Percentiles rank a stretch among this genome's conserved stretches.
Conservation (phyloP, 1,140 invertebrate genomes). For the Nylanderia fulva region DNA sequence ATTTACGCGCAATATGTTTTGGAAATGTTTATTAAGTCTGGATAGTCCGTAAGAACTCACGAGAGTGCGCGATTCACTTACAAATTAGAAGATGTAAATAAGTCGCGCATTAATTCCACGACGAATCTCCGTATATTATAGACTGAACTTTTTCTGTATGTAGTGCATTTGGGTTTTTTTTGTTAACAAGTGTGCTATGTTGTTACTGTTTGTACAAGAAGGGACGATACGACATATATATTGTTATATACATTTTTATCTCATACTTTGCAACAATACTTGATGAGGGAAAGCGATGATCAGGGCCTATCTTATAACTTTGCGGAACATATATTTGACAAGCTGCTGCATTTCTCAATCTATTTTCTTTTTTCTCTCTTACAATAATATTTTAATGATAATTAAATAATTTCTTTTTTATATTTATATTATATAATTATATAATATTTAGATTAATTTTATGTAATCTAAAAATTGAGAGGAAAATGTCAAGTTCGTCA, state of each 20-base stretch:
- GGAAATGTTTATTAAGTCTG: constrained; percentile 12
- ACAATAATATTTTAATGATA: background rate
- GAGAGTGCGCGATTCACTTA: background rate
- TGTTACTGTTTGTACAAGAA: constrained; percentile 64
- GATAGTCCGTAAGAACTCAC: background rate
- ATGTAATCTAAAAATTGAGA: too few species aligned
- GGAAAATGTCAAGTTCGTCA: background rate
- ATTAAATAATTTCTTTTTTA: too few species aligned
- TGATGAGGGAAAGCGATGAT: constrained; percentile 3
- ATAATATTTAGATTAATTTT: too few species aligned
- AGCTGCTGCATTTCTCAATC: background rate
- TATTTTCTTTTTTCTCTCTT: background rate
- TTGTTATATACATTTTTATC: constrained; percentile 62
- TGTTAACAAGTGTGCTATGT: constrained; percentile 72
- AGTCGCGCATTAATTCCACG: constrained; percentile 27
- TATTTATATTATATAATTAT: too few species aligned
- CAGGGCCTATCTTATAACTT: constrained; percentile 17
- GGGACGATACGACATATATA: constrained; percentile 3
- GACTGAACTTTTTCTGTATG: constrained; percentile 63
- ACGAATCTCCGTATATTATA: constrained; percentile 34
- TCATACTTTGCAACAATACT: constrained; percentile 64
- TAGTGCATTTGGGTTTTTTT: constrained; percentile 67
- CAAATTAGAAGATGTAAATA: background rate
- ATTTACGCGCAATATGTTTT: background rate
- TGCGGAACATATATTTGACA: background rate